phyloP scores from a whole-genome alignment of 2,888 invertebrate species.

The Germaria angustata region DNA sequence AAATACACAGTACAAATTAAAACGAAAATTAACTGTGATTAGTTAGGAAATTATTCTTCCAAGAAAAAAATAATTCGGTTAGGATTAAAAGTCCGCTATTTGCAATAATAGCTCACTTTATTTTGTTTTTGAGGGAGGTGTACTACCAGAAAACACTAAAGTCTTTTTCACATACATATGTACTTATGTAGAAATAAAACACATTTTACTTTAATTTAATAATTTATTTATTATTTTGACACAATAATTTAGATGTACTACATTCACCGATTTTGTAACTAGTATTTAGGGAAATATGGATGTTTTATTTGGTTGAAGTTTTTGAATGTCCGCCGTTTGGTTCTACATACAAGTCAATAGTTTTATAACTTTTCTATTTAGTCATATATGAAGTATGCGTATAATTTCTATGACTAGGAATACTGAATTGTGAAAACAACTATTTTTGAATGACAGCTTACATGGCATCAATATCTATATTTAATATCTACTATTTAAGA shows the following conservation, averaged over 20 bases:
- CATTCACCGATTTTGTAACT: conserved; percentile 54
- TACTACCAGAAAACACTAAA: too few relatives aligned
- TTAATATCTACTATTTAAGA: not conserved
- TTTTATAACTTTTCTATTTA: not conserved
- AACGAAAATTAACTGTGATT: too few relatives aligned
- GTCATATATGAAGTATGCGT: not conserved
- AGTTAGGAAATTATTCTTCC: too few relatives aligned
- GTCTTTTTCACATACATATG: too few relatives aligned
- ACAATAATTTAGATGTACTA: conserved; percentile 62
- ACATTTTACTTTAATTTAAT: conserved; percentile 21
- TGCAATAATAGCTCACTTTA: too few relatives aligned
- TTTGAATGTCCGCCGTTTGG: conserved; percentile 13
- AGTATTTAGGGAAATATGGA: conserved; percentile 26
- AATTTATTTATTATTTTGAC: conserved; percentile 62
- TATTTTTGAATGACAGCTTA: conserved; percentile 24
- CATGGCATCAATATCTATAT: conserved; percentile 26
- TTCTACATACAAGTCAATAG: conserved; percentile 5
- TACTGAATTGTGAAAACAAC: conserved; percentile 60
- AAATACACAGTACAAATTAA: too few relatives aligned
- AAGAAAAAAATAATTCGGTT: too few relatives aligned
- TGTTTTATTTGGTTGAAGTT: conserved; percentile 17
- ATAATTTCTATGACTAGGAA: conserved; percentile 62
- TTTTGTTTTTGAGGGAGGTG: too few relatives aligned
- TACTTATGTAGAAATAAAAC: conserved; percentile 13
- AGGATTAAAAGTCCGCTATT: too few relatives aligned